Conservation (phyloP, 2,797 vertebrate genomes). For the Centropyge bicolor region DNA sequence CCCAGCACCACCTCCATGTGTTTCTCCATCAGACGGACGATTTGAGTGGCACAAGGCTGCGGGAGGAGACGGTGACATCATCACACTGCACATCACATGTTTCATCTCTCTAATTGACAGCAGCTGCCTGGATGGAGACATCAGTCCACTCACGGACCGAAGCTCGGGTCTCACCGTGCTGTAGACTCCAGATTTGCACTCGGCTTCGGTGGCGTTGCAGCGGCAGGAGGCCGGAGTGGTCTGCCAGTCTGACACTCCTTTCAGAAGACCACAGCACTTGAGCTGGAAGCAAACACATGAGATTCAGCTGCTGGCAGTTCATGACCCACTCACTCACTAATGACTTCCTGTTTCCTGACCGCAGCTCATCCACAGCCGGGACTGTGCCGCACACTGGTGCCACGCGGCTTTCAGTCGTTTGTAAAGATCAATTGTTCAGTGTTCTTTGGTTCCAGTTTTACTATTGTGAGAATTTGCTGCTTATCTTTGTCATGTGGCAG, state of each 20-base stretch:
- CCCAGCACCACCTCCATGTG: constrained; percentile 70
- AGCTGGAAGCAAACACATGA: constrained; percentile 45
- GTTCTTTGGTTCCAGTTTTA: background rate
- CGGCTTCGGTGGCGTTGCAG: constrained; percentile 22
- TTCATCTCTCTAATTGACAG: too few species aligned
- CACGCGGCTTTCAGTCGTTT: background rate
- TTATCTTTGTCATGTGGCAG: too few species aligned
- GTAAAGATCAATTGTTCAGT: background rate
- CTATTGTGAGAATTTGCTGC: too few species aligned
- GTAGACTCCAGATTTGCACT: constrained; percentile 10
- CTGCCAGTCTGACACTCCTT: constrained; percentile 62
- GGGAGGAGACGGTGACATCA: background rate
- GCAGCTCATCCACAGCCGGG: too few species aligned
- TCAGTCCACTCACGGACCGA: background rate
- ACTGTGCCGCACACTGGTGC: too few species aligned
- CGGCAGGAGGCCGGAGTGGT: constrained; percentile 46
- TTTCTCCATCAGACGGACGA: constrained; percentile 44
- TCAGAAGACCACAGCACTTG: constrained; percentile 74
- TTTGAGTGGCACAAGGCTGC: constrained; percentile 67
- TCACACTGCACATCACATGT: background rate
- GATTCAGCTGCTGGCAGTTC: background rate
- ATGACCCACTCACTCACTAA: too few species aligned
- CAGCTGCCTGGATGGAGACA: background rate
- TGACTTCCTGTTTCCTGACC: too few species aligned
- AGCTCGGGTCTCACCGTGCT: constrained; percentile 42